A percentile compares a stretch with the other conserved stretches of the same genome.
These are phyloP conservation scores for Ochotona curzoniae DNA, from an alignment of 2,113 vertebrate species.

Conservation along the genomic window DNA sequence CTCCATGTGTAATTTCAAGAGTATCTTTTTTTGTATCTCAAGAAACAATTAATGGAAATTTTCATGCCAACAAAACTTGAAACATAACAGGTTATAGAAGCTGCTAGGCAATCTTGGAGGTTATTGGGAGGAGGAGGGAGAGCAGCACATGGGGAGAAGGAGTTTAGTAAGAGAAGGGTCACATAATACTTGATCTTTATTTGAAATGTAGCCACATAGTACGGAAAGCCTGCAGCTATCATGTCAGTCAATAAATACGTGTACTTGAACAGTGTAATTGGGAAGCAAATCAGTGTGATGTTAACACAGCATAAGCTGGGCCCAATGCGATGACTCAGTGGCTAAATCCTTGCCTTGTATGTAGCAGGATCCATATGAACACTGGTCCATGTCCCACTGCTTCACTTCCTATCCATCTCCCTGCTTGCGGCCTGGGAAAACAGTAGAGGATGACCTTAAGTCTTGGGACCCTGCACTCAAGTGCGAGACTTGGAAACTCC, in stretches of 20 bases:
- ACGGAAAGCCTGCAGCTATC: neutral
- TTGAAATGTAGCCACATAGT: neutral
- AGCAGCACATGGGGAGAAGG: neutral
- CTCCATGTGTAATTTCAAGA: neutral
- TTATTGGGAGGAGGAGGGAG: neutral
- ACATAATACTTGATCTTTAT: neutral
- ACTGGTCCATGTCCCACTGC: too few relatives aligned
- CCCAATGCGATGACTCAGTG: too few relatives aligned
- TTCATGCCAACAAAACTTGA: neutral
- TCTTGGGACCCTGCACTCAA: too few relatives aligned
- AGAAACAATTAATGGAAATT: slow-evolving; percentile 24
- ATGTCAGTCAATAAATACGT: neutral
- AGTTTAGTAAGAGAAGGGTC: neutral
- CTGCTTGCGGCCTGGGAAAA: too few relatives aligned
- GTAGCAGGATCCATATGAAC: too few relatives aligned
- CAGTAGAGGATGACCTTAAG: too few relatives aligned
- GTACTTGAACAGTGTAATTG: neutral
- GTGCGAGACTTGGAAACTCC: too few relatives aligned
- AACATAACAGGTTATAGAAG: neutral
- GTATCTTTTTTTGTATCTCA: neutral
- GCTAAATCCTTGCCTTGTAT: too few relatives aligned
- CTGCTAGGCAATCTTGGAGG: neutral
- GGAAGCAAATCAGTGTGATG: neutral
- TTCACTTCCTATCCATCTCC: too few relatives aligned
- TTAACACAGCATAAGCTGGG: neutral